These are phyloP conservation scores for Microplitis demolitor DNA, from an alignment of 1,140 invertebrate genomes.

Conservation along the genomic window DNA sequence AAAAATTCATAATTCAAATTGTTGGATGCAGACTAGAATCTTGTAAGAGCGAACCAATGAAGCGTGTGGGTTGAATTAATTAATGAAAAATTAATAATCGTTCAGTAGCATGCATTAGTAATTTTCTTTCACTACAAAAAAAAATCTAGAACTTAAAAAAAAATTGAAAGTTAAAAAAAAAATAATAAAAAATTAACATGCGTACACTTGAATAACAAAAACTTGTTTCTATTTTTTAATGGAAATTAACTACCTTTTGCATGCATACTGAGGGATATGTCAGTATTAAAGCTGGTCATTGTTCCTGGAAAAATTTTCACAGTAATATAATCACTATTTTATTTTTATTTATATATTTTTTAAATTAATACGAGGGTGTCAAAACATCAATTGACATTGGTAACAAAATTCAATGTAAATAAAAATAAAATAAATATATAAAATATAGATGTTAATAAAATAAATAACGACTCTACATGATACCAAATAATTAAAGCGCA, in stretches of 20 bases:
- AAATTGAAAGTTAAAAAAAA: no score
- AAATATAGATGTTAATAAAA: background rate
- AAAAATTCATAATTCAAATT: no score
- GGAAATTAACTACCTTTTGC: conserved; percentile 41
- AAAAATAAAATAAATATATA: background rate
- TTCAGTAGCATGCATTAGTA: no score
- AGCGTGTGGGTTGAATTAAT: no score
- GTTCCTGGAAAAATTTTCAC: conserved; percentile 43
- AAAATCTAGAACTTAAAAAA: no score
- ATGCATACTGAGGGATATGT: conserved; percentile 45
- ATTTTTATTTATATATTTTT: no score
- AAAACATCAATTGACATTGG: background rate
- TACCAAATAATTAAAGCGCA: background rate
- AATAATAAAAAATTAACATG: no score
- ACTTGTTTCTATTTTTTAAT: conserved; percentile 7
- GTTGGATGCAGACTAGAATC: no score
- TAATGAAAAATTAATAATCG: no score
- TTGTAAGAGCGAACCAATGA: no score
- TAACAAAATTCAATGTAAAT: background rate
- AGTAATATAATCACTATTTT: conserved; percentile 16
- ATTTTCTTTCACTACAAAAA: no score
- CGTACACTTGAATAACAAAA: background rate
- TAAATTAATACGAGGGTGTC: conserved; percentile 28
- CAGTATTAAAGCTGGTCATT: conserved; percentile 45
- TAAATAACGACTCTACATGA: background rate